A percentile compares a stretch with the other conserved stretches of the same genome.
Conservation (phyloP, 2,888 invertebrate genomes). For the Chrysomela aeneicollis region DNA sequence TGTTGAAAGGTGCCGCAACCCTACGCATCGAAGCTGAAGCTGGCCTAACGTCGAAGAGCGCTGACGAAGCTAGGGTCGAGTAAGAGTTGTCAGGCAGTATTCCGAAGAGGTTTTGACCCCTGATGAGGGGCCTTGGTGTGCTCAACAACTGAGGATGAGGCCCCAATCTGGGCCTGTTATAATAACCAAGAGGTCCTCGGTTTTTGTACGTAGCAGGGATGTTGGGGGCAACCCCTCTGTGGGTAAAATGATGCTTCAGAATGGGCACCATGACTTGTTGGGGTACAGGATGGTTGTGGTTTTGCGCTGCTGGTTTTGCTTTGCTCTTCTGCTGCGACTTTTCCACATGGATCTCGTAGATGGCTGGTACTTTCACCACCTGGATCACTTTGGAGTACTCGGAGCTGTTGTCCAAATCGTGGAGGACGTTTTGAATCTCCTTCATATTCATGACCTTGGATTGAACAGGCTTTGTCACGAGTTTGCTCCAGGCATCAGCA, state of each 20-base stretch:
- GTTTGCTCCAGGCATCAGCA: background rate
- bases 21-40: background rate
- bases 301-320: background rate
- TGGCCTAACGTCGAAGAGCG: background rate
- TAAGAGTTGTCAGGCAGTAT: too few species aligned
- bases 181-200: background rate
- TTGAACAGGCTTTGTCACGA: too few species aligned
- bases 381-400: conserved; percentile 40
- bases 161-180: background rate
- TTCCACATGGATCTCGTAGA: conserved; percentile 49
- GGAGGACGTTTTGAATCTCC: conserved; percentile 35
- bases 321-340: conserved; percentile 19
- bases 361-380: conserved; percentile 49
- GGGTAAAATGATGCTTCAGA: background rate
- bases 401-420: conserved; percentile 25
- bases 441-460: conserved; percentile 24
- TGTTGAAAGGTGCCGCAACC: too few species aligned
- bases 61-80: background rate
- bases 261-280: background rate
- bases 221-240: background rate
- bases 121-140: background rate
- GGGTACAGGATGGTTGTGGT: background rate
- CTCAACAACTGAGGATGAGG: background rate
- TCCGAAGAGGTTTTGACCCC: too few species aligned
- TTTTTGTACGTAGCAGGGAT: background rate